Percentiles rank a stretch among this genome's conserved stretches.
Evolutionary conservation across 2,888 invertebrate genomes (phyloP).

Genomic region (Dinocampus coccinellae): DNA sequence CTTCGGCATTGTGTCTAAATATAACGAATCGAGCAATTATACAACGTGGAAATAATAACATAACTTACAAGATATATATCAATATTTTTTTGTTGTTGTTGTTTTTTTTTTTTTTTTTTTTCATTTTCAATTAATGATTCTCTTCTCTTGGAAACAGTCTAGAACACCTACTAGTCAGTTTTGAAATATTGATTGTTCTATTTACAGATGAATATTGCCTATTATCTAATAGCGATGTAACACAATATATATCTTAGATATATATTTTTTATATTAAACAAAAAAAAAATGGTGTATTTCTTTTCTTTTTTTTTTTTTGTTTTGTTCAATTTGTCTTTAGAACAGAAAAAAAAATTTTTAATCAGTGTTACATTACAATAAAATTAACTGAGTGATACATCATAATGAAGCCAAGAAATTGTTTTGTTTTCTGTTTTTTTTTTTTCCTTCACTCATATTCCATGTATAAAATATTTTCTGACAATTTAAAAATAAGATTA

Average conservation of each 20-base stretch:
- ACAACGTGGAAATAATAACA: conserved; percentile 57
- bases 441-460: conserved; percentile 22
- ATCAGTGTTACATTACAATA: conserved; percentile 35
- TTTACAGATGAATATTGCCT: conserved; percentile 64
- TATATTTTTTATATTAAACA: no score
- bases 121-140: conserved; percentile 52
- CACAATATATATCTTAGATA: conserved; percentile 34
- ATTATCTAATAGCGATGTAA: conserved; percentile 52
- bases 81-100: no score
- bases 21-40: conserved; percentile 53
- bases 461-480: conserved; percentile 39
- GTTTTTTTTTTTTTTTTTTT: conserved; percentile 49
- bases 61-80: conserved; percentile 49
- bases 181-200: conserved; percentile 62
- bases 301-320: conserved; percentile 34
- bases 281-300: conserved; percentile 34
- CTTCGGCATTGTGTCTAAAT: conserved; percentile 47
- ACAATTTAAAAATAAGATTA: conserved; percentile 39
- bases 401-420: conserved; percentile 33
- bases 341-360: conserved; percentile 30
- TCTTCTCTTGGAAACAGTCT: conserved; percentile 52
- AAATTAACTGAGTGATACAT: conserved; percentile 35
- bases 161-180: conserved; percentile 61
- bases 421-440: no score
- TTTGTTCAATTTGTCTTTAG: no score